phyloP scores from a whole-genome alignment of 2,888 invertebrate species.

The Nymphalis polychloros region DNA sequence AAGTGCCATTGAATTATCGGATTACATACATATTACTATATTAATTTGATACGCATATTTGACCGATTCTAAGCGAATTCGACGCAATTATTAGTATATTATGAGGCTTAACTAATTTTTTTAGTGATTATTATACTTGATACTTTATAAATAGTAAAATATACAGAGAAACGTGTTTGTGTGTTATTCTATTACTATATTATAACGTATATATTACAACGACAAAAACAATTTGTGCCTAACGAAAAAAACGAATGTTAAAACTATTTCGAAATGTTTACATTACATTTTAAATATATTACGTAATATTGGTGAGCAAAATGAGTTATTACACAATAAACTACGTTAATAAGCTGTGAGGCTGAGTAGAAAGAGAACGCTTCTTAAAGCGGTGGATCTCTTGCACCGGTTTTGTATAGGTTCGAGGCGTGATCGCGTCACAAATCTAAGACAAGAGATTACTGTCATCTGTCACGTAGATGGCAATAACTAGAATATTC shows the following conservation, averaged over 20 bases:
- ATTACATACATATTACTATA: neutral
- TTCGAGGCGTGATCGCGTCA: constrained; percentile 9
- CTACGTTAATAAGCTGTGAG: constrained; percentile 3
- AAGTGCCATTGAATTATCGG: constrained; percentile 5
- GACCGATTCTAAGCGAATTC: neutral
- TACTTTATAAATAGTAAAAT: too few species aligned
- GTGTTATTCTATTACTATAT: too few species aligned
- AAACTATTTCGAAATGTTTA: too few species aligned
- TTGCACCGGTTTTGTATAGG: constrained; percentile 24
- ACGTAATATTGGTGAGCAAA: neutral
- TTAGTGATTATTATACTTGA: neutral
- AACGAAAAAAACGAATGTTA: too few species aligned
- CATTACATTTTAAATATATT: too few species aligned
- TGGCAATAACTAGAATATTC: neutral
- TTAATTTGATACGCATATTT: neutral
- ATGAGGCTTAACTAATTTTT: neutral
- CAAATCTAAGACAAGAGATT: neutral
- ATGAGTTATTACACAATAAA: constrained; percentile 22
- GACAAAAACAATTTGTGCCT: too few species aligned
- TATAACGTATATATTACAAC: too few species aligned
- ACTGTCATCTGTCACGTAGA: neutral
- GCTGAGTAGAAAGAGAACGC: constrained; percentile 22
- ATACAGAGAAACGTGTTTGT: too few species aligned
- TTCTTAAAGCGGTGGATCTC: constrained; percentile 28
- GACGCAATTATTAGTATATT: neutral